These are phyloP conservation scores for Laticauda colubrina DNA, from an alignment of 2,113 vertebrate genomes.

Conservation along the genomic window DNA sequence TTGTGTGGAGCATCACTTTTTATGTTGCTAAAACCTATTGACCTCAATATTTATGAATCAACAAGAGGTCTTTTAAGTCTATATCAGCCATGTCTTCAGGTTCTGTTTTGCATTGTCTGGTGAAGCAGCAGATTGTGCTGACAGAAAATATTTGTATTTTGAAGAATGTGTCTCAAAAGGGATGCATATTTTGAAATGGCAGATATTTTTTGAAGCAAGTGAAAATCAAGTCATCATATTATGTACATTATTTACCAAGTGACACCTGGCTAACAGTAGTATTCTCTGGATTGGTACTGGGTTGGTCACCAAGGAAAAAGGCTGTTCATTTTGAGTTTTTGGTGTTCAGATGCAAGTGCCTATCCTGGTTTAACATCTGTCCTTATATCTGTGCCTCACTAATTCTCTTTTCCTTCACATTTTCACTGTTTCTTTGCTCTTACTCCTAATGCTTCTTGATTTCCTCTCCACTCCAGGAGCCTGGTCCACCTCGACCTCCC, in stretches of 20 bases:
- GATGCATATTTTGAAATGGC: neutral
- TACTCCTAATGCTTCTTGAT: slow-evolving; percentile 62
- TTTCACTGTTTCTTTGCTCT: slow-evolving; percentile 67
- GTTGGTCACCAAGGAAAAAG: neutral
- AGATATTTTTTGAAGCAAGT: neutral
- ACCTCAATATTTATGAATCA: neutral
- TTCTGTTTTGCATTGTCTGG: neutral
- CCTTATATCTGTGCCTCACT: slow-evolving; percentile 46
- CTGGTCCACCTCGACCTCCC: slow-evolving; percentile 90
- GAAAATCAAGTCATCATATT: neutral
- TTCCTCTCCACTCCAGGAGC: slow-evolving; percentile 82
- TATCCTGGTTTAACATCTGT: neutral
- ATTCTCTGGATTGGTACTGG: neutral
- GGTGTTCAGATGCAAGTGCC: neutral
- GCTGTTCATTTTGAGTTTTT: neutral
- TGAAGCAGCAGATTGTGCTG: neutral
- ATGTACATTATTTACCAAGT: neutral
- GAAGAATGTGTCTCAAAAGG: neutral
- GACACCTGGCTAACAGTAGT: neutral
- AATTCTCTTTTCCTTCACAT: slow-evolving; percentile 66
- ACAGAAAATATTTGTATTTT: neutral
- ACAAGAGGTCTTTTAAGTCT: neutral
- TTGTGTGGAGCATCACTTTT: neutral
- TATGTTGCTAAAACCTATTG: neutral
- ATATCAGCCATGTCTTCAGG: neutral